Base-by-base conservation (phyloP, 2,797 vertebrate species). In the Holocentrus rufus region DNA sequence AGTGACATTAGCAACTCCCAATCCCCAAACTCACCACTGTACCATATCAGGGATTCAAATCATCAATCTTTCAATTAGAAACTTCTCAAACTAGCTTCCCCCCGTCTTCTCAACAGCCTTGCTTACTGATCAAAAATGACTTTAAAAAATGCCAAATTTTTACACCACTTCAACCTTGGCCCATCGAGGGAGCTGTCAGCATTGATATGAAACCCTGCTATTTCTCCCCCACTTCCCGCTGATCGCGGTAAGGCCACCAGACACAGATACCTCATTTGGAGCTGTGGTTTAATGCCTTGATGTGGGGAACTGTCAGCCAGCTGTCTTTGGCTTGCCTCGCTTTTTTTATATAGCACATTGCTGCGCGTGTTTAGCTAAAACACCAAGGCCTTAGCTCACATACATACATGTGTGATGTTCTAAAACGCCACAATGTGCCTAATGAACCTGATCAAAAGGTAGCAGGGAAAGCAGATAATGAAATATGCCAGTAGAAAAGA, bases 281-380 rank as follows among this genome's bases (percentile, higher is more conserved):
- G 81, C 52, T 18, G 31, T 42, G 50, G 78, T 85, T 84, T 62
- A 71, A 72, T 67, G 62, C 53, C 77, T 82, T 81, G 82, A 88
- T 82, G 84, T 87, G 80, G 79, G 68, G 44, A 85, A 59, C 85
- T 85, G 83, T 86, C 79, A 83, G 75, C 70, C 82, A 83, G 82
- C 67, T 85, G 86, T 77, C 80, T 86, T 60, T 64, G 30, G 65
- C 72, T 74, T 18, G 20, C 22, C 31, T 8, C 31, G 1, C 13
- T 42, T 0, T 42, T 31, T 80, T 85, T 78, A 65, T 64, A 69
- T 13, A 49, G 7, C 60, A 42, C 70, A 69, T 75, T 74, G 68
- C 58, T 77, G 30, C 4, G 68, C 14, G 17, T 13, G 23, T 76
- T 76, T 49, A 20, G 14, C 18, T n/a, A 20, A 20, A 23, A 34